phyloP scores from a whole-genome alignment of 2,888 invertebrate species.

The Patella pellucida region DNA sequence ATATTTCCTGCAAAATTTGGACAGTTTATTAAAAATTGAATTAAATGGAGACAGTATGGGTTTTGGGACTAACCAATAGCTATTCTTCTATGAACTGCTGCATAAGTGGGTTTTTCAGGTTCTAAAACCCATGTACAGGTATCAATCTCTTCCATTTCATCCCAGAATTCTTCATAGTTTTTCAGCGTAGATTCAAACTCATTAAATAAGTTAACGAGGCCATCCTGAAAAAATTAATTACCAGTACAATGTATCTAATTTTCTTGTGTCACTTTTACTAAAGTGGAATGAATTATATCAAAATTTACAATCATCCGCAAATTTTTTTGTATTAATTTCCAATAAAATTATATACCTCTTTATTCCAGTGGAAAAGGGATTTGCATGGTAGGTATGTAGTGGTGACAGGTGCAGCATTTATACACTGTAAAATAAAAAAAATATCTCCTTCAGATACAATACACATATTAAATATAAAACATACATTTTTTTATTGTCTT shows the following conservation, averaged over 20 bases:
- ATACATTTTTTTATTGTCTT: no score
- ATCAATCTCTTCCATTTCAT: slow-evolving; percentile 67
- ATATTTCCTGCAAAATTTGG: no score
- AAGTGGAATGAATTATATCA: no score
- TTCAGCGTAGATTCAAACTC: slow-evolving; percentile 60
- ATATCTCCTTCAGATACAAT: neutral
- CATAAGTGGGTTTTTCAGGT: slow-evolving; percentile 66
- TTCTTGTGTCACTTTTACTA: no score
- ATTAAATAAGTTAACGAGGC: slow-evolving; percentile 45
- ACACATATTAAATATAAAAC: neutral
- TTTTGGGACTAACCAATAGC: slow-evolving; percentile 61
- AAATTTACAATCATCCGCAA: no score
- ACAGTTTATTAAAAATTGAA: no score
- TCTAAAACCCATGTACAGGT: slow-evolving; percentile 69
- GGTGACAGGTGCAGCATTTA: slow-evolving; percentile 48
- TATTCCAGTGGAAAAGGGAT: slow-evolving; percentile 55
- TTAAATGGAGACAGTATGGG: neutral
- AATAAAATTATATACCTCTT: slow-evolving; percentile 34
- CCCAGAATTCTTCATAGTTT: slow-evolving; percentile 66
- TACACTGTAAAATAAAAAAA: slow-evolving; percentile 43
- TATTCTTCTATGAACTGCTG: slow-evolving; percentile 63
- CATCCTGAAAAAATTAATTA: slow-evolving; percentile 36
- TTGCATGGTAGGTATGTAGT: slow-evolving; percentile 52
- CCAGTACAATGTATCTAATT: no score
- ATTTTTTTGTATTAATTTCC: no score